phyloP scores from a whole-genome alignment of 2,888 invertebrate genomes.

The Sturmia bella region DNA sequence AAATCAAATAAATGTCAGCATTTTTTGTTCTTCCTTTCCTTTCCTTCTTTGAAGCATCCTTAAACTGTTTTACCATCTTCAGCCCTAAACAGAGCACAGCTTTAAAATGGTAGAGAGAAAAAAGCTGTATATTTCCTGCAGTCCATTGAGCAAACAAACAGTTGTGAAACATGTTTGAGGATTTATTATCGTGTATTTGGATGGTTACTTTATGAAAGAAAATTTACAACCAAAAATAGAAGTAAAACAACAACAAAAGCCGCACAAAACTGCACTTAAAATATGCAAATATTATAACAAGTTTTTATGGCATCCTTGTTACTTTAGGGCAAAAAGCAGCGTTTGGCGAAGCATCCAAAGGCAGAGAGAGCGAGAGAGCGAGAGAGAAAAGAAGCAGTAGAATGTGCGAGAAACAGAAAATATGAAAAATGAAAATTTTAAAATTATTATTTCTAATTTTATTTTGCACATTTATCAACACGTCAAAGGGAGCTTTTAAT shows the following conservation, averaged over 20 bases:
- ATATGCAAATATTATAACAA: constrained; percentile 39
- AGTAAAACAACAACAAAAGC: not conserved
- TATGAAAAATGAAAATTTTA: constrained; percentile 51
- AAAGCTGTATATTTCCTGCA: not conserved
- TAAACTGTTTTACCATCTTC: not conserved
- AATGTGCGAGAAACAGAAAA: not conserved
- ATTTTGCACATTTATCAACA: constrained; percentile 51
- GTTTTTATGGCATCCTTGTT: not conserved
- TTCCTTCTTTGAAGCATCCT: not conserved
- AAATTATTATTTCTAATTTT: constrained; percentile 30
- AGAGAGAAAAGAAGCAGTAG: no score
- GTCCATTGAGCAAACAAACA: constrained; percentile 43
- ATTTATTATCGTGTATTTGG: constrained; percentile 29
- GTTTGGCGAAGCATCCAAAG: not conserved
- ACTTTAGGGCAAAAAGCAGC: not conserved
- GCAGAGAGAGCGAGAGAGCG: not conserved
- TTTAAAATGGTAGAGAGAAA: not conserved
- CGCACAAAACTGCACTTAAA: constrained; percentile 11
- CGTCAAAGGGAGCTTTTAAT: constrained; percentile 2
- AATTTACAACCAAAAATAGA: constrained; percentile 13
- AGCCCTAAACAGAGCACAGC: constrained; percentile 7
- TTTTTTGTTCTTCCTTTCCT: not conserved
- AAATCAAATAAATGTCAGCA: constrained; percentile 47
- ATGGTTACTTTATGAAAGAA: constrained; percentile 4
- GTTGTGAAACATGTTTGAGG: constrained; percentile 23